Evolutionary conservation across 2,113 vertebrate species (phyloP).

Genomic region (Eretmochelys imbricata): DNA sequence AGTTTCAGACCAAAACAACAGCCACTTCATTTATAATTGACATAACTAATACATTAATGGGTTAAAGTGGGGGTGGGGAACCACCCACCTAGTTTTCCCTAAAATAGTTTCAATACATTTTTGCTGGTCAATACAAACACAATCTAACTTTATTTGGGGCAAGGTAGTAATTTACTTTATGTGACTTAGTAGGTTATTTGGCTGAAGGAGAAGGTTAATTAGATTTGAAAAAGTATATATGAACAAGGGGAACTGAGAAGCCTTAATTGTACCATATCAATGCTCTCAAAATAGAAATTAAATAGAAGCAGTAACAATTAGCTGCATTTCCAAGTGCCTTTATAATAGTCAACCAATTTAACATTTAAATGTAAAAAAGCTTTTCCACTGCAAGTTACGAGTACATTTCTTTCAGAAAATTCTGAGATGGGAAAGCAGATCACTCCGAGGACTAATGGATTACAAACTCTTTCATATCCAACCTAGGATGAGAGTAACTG

Average conservation of each 20-base stretch:
- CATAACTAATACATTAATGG: conserved; percentile 63
- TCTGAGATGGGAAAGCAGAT: background rate
- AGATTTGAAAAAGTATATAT: background rate
- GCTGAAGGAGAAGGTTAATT: background rate
- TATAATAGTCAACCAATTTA: background rate
- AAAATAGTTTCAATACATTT: conserved; percentile 58
- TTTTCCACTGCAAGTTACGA: background rate
- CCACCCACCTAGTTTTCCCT: conserved; percentile 33
- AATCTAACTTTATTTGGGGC: conserved; percentile 39
- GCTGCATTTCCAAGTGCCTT: background rate
- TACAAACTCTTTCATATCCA: background rate
- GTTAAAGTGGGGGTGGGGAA: conserved; percentile 38
- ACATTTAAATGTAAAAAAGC: background rate
- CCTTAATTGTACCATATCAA: background rate
- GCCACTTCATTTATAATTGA: conserved; percentile 51
- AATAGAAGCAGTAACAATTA: background rate
- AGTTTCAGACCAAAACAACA: conserved; percentile 50
- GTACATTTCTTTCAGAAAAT: background rate
- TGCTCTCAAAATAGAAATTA: background rate
- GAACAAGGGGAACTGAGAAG: background rate
- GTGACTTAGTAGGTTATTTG: background rate
- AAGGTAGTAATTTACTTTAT: conserved; percentile 29
- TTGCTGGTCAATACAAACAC: conserved; percentile 68
- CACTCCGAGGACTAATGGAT: background rate
- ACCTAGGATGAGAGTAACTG: background rate